Conservation (phyloP, 2,113 vertebrate species). For the Tragelaphus imberbis region DNA sequence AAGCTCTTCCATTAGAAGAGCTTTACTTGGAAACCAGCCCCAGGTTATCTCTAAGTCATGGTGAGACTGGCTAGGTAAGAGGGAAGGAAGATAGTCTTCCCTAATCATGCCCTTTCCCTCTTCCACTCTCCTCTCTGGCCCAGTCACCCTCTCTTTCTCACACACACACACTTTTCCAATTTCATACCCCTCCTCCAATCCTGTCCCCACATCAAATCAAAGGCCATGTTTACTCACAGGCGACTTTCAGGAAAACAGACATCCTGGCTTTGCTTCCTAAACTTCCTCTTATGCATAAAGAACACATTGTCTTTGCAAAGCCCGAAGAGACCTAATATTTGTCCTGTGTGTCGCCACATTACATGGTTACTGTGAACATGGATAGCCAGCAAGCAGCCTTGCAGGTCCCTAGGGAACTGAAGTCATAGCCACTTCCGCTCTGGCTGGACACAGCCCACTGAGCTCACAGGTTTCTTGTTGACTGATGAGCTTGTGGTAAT, state of each 20-base stretch:
- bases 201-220: background rate
- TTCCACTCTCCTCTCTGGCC: background rate
- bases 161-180: background rate
- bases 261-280: slow-evolving; percentile 53
- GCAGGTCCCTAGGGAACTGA: background rate
- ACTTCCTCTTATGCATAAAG: slow-evolving; percentile 54
- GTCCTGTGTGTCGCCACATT: background rate
- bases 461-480: background rate
- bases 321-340: background rate
- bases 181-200: background rate
- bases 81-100: background rate
- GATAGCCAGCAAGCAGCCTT: background rate
- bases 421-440: background rate
- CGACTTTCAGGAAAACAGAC: slow-evolving; percentile 47
- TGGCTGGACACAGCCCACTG: background rate
- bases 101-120: background rate
- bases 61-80: background rate
- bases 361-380: background rate
- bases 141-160: too few relatives aligned
- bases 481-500: background rate
- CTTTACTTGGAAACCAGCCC: background rate
- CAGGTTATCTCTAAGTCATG: background rate
- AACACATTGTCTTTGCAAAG: slow-evolving; percentile 51
- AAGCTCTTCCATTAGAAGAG: background rate
- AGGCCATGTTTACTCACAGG: slow-evolving; percentile 33